Evolutionary conservation across 2,888 invertebrate species (phyloP).

Genomic region (Chaetogeoica ovagalla): DNA sequence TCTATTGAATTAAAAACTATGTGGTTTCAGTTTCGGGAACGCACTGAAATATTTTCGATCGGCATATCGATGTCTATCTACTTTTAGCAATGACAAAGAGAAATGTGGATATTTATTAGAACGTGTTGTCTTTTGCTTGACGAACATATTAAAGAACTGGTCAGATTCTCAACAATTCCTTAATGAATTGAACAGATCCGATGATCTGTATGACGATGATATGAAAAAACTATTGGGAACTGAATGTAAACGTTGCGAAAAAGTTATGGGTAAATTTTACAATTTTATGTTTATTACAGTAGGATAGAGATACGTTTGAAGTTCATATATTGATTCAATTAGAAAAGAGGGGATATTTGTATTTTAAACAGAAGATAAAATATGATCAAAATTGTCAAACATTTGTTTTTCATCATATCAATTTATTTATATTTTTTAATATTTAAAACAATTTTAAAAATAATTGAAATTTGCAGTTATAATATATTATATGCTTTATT

Average conservation of each 20-base stretch:
- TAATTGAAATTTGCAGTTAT: no score
- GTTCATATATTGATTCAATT: no score
- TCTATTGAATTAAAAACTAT: conserved; percentile 63
- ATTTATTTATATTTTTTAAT: no score
- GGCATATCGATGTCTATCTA: conserved; percentile 54
- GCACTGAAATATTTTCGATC: conserved; percentile 67
- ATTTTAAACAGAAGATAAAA: no score
- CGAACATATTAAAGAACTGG: conserved; percentile 72
- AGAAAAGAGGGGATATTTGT: no score
- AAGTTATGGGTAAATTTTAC: no score
- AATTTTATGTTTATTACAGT: neutral
- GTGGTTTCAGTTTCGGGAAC: conserved; percentile 72
- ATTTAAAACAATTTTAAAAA: no score
- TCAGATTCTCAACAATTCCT: conserved; percentile 63
- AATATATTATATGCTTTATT: no score
- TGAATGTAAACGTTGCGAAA: conserved; percentile 58
- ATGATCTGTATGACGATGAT: conserved; percentile 62
- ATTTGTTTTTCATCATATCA: no score
- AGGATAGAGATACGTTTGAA: neutral
- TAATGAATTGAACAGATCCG: conserved; percentile 5
- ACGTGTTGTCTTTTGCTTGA: conserved; percentile 76
- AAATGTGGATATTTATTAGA: conserved; percentile 74
- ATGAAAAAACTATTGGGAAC: conserved; percentile 59
- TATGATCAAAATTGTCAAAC: no score
- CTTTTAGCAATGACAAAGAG: conserved; percentile 62